A percentile compares a stretch with the other conserved stretches of the same genome.
Evolutionary conservation across 1,140 invertebrate genomes (phyloP).

Genomic region (Bombus picipes): DNA sequence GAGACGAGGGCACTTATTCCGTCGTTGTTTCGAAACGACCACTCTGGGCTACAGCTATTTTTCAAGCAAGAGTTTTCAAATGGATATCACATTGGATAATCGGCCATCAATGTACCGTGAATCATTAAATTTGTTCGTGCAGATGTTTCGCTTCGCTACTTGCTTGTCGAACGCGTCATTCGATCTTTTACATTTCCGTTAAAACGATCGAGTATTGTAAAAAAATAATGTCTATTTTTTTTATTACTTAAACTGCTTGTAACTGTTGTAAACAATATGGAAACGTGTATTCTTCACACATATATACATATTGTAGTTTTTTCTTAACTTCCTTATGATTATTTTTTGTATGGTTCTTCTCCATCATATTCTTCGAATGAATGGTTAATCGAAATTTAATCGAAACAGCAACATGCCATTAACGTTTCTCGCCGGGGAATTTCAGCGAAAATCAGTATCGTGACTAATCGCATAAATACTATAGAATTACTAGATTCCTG

Average conservation of each 20-base stretch:
- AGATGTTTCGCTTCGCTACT: too few relatives aligned
- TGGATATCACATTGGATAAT: not conserved
- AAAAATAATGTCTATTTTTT: too few relatives aligned
- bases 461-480: not conserved
- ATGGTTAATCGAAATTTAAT: not conserved
- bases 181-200: too few relatives aligned
- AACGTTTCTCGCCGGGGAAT: not conserved
- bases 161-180: too few relatives aligned
- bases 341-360: too few relatives aligned
- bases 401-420: not conserved
- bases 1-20: not conserved
- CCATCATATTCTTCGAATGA: too few relatives aligned
- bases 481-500: not conserved
- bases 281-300: too few relatives aligned
- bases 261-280: too few relatives aligned
- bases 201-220: too few relatives aligned
- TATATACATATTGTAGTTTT: too few relatives aligned
- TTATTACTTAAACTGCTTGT: too few relatives aligned
- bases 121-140: not conserved
- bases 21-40: slow-evolving; percentile 11
- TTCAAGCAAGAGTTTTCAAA: not conserved
- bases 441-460: slow-evolving; percentile 14
- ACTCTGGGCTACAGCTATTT: not conserved
- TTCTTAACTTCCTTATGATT: too few relatives aligned
- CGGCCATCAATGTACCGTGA: not conserved